phyloP scores from a whole-genome alignment of 2,797 vertebrate species.

The Takifugu ocellatus region DNA sequence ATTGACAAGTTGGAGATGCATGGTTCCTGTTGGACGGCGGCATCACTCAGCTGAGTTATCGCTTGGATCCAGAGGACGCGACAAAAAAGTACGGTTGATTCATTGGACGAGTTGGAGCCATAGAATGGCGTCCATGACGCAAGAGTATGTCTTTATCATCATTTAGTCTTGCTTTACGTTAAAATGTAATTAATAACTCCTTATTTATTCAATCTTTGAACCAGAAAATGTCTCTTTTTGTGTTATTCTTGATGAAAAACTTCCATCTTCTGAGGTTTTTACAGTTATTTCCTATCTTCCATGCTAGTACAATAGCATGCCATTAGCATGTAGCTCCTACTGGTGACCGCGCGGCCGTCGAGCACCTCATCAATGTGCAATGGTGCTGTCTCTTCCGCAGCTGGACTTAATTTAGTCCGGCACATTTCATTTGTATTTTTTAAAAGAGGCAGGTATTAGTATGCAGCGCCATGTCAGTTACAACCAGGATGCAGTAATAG shows the following conservation, averaged over 20 bases:
- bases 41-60: neutral
- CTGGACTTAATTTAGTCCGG: constrained; percentile 33
- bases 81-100: neutral
- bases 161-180: neutral
- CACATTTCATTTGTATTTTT: constrained; percentile 50
- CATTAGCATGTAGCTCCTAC: neutral
- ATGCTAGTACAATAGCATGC: too few species aligned
- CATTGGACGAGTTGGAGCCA: neutral
- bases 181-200: neutral
- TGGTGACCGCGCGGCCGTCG: neutral
- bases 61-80: neutral
- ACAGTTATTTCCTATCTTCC: too few species aligned
- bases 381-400: neutral
- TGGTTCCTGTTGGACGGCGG: too few species aligned
- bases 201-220: too few species aligned
- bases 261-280: neutral
- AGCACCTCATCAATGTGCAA: neutral
- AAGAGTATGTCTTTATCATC: neutral
- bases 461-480: constrained; percentile 51
- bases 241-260: neutral
- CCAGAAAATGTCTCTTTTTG: too few species aligned
- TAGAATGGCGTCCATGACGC: neutral
- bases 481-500: constrained; percentile 54
- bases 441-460: constrained; percentile 51
- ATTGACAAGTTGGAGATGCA: neutral